phyloP scores from a whole-genome alignment of 2,888 invertebrate genomes.

The Aleiodes leptofemur region DNA sequence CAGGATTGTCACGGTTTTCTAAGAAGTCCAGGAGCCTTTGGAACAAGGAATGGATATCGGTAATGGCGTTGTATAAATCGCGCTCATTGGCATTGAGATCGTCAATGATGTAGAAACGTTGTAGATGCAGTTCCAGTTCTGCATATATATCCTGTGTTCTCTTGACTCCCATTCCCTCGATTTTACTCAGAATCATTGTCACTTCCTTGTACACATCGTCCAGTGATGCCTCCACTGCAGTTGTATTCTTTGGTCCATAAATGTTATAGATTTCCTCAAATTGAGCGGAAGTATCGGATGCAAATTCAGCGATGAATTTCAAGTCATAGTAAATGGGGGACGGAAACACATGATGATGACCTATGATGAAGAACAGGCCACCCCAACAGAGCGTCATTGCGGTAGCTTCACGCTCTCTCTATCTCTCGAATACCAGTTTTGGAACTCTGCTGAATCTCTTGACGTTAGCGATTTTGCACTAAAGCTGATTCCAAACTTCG shows the following conservation, averaged over 20 bases:
- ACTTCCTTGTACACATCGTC: background rate
- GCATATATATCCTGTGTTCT: background rate
- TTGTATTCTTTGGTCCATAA: background rate
- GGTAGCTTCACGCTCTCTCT: background rate
- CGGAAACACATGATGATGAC: background rate
- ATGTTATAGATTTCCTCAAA: background rate
- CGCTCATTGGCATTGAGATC: constrained; percentile 38
- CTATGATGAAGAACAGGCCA: background rate
- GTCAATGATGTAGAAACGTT: background rate
- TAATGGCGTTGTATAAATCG: background rate
- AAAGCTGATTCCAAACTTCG: too few relatives aligned
- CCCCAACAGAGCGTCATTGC: background rate
- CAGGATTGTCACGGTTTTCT: background rate
- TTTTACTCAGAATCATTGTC: constrained; percentile 39
- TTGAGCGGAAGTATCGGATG: background rate
- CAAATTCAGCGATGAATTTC: background rate
- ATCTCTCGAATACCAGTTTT: too few relatives aligned
- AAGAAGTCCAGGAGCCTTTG: background rate
- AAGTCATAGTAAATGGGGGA: background rate
- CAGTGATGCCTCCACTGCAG: background rate
- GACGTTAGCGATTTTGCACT: too few relatives aligned
- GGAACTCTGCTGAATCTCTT: too few relatives aligned
- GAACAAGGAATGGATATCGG: background rate
- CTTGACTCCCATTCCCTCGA: constrained; percentile 22
- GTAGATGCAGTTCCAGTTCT: background rate